phyloP scores from a whole-genome alignment of 2,888 invertebrate genomes.

The Euplagia quadripunctaria region DNA sequence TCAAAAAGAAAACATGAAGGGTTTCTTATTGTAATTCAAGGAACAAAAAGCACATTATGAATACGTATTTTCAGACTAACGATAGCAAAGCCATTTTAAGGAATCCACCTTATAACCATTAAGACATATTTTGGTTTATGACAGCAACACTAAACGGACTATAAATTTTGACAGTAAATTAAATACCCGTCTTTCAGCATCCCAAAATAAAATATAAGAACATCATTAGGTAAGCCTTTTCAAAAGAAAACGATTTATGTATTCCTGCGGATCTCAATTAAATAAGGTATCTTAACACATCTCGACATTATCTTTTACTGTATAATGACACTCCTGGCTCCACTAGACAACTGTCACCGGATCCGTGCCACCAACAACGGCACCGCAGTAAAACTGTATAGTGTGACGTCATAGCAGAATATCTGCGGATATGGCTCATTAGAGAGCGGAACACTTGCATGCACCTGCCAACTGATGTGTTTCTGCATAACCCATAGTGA shows the following conservation, averaged over 20 bases:
- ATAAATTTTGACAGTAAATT: not conserved
- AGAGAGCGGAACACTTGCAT: conserved; percentile 39
- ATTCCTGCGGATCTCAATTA: not conserved
- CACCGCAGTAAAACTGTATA: conserved; percentile 33
- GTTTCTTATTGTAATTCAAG: too few relatives aligned
- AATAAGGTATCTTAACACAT: not conserved
- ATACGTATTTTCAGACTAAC: too few relatives aligned
- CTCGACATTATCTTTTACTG: not conserved
- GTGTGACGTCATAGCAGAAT: conserved; percentile 34
- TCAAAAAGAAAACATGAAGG: too few relatives aligned
- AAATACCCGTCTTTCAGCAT: not conserved
- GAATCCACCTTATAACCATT: too few relatives aligned
- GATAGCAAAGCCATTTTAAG: too few relatives aligned
- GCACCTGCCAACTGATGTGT: conserved; percentile 24
- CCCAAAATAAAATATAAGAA: too few relatives aligned
- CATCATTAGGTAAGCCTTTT: too few relatives aligned
- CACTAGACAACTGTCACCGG: conserved; percentile 1
- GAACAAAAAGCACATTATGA: too few relatives aligned
- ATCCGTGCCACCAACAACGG: conserved; percentile 10
- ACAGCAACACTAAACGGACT: too few relatives aligned
- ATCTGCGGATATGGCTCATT: conserved; percentile 49
- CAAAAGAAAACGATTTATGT: too few relatives aligned
- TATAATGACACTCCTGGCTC: not conserved
- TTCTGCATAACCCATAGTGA: conserved; percentile 10
- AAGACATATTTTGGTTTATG: too few relatives aligned